A percentile compares a stretch with the other conserved stretches of the same genome.
These are phyloP conservation scores for Drosophila ezoana DNA, from an alignment of 2,888 invertebrate genomes.

Conservation along the genomic window DNA sequence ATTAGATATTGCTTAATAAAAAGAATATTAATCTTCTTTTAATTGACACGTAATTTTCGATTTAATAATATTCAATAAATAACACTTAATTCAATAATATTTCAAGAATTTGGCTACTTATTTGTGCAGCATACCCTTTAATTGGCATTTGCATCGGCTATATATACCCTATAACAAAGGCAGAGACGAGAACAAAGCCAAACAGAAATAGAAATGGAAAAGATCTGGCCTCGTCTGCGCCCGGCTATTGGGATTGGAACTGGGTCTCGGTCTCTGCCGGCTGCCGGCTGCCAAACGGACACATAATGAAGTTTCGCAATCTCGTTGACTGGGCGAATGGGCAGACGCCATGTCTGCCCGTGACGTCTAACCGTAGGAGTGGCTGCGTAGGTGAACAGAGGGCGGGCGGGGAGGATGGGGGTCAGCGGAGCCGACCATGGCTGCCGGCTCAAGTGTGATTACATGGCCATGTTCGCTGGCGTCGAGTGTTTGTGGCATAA, in stretches of 20 bases:
- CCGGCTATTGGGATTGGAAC: conserved; percentile 22
- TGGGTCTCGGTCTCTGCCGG: conserved; percentile 25
- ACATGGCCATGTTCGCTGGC: conserved; percentile 77
- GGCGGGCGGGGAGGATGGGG: background rate
- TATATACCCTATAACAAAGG: conserved; percentile 13
- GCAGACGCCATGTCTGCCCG: conserved; percentile 37
- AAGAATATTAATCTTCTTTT: too few species aligned
- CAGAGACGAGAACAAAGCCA: conserved; percentile 65
- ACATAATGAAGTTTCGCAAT: conserved; percentile 79
- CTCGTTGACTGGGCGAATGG: conserved; percentile 61
- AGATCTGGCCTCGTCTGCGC: conserved; percentile 53
- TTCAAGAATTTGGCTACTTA: too few species aligned
- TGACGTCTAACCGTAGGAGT: conserved; percentile 35
- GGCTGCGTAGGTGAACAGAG: background rate
- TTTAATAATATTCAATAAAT: too few species aligned
- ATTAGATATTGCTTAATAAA: too few species aligned
- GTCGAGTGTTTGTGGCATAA: conserved; percentile 79
- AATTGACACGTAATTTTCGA: too few species aligned
- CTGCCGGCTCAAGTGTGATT: conserved; percentile 77
- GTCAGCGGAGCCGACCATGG: conserved; percentile 37
- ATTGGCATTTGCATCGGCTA: background rate
- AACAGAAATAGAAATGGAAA: conserved; percentile 66
- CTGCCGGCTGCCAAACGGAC: conserved; percentile 50
- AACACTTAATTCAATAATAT: too few species aligned
- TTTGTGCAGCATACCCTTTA: background rate